Conservation (phyloP, 2,797 vertebrate species). For the Danio aesculapii region DNA sequence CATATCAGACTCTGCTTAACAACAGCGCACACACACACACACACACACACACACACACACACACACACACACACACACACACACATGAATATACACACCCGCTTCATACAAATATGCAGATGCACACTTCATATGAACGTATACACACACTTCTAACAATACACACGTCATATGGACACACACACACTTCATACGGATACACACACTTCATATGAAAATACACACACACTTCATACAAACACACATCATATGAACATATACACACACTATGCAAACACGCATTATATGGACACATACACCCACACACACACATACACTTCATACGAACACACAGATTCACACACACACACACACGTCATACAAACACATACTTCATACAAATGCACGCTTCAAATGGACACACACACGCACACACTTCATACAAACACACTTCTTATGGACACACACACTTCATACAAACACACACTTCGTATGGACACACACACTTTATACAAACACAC, state of each 20-base stretch:
- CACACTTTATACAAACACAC: neutral
- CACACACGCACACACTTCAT: conserved; percentile 43
- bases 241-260: too few relatives aligned
- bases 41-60: conserved; percentile 1
- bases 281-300: too few relatives aligned
- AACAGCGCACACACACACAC: conserved; percentile 26
- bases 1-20: conserved; percentile 55
- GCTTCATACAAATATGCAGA: neutral
- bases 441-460: conserved; percentile 12
- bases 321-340: too few relatives aligned
- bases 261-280: too few relatives aligned
- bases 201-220: too few relatives aligned
- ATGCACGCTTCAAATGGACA: neutral
- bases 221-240: too few relatives aligned
- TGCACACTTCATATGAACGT: too few relatives aligned
- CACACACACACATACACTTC: too few relatives aligned
- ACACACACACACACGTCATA: too few relatives aligned
- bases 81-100: neutral
- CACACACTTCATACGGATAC: too few relatives aligned
- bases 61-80: neutral
- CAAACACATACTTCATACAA: too few relatives aligned
- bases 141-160: neutral
- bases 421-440: conserved; percentile 6
- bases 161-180: neutral
- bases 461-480: conserved; percentile 8